phyloP scores from a whole-genome alignment of 2,888 invertebrate species.

The Cynaeus angustus region DNA sequence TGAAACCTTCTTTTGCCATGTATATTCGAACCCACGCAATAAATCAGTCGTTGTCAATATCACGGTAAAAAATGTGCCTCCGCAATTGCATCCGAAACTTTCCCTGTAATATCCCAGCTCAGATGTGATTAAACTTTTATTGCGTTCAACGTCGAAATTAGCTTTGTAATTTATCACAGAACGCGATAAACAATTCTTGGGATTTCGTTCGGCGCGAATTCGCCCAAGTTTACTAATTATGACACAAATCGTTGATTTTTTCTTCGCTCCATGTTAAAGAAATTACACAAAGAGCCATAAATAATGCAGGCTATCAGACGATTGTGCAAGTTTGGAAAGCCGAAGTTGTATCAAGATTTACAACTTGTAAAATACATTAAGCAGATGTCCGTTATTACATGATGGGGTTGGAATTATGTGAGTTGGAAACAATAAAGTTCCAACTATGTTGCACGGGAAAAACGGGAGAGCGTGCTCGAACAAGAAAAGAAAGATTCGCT shows the following conservation, averaged over 20 bases:
- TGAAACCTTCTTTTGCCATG: too few species aligned
- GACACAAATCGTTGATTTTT: slow-evolving; percentile 10
- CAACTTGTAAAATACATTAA: slow-evolving; percentile 59
- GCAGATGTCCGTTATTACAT: slow-evolving; percentile 62
- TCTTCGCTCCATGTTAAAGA: slow-evolving; percentile 15
- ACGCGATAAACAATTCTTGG: slow-evolving; percentile 14
- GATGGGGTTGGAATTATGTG: slow-evolving; percentile 59
- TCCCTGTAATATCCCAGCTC: slow-evolving; percentile 13
- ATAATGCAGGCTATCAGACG: slow-evolving; percentile 42
- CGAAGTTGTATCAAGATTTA: slow-evolving; percentile 57
- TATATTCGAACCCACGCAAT: neutral
- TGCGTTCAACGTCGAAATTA: slow-evolving; percentile 28
- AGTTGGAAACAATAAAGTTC: slow-evolving; percentile 59
- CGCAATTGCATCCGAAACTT: slow-evolving; percentile 15
- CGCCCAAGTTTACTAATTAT: slow-evolving; percentile 1
- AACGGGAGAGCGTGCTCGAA: too few species aligned
- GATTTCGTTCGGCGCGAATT: slow-evolving; percentile 13
- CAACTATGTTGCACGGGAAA: too few species aligned
- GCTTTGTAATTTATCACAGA: slow-evolving; percentile 33
- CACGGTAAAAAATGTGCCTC: slow-evolving; percentile 10
- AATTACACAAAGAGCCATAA: slow-evolving; percentile 44
- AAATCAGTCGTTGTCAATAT: slow-evolving; percentile 13
- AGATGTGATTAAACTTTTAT: slow-evolving; percentile 40
- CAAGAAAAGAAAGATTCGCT: too few species aligned
- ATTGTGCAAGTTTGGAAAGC: slow-evolving; percentile 40